phyloP scores from a whole-genome alignment of 2,888 invertebrate genomes.

The Drosophila pseudotakahashii region DNA sequence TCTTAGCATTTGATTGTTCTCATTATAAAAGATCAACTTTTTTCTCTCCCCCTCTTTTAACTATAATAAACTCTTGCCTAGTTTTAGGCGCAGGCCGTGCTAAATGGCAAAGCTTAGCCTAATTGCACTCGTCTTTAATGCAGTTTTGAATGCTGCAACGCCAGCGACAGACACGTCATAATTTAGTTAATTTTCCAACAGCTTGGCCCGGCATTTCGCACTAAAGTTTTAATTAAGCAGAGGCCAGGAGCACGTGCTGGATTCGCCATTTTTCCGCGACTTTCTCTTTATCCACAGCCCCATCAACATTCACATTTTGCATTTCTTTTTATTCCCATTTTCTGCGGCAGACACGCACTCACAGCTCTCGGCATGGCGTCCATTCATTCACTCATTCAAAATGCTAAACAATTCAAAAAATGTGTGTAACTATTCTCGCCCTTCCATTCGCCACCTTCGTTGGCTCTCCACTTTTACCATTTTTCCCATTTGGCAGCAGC shows the following conservation, averaged over 20 bases:
- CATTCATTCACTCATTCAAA: constrained; percentile 40
- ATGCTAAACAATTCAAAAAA: constrained; percentile 71
- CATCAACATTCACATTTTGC: constrained; percentile 9
- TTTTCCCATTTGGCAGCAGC: constrained; percentile 22
- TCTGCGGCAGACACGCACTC: constrained; percentile 42
- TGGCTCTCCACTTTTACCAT: constrained; percentile 1
- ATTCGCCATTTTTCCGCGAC: not conserved
- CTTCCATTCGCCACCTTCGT: constrained; percentile 5
- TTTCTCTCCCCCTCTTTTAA: not conserved
- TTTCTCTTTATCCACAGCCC: not conserved
- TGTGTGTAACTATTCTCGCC: constrained; percentile 50
- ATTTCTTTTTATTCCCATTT: constrained; percentile 29
- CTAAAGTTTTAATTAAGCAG: constrained; percentile 74
- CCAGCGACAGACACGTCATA: constrained; percentile 34
- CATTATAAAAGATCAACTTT: not conserved
- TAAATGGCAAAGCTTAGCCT: constrained; percentile 46
- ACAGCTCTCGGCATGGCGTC: constrained; percentile 28
- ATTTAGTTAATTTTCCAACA: constrained; percentile 75
- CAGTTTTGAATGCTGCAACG: constrained; percentile 35
- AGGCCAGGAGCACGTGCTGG: constrained; percentile 28
- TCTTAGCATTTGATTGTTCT: not conserved
- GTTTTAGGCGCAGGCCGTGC: constrained; percentile 28
- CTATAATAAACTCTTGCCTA: constrained; percentile 17
- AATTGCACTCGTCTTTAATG: constrained; percentile 42
- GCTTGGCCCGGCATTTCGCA: constrained; percentile 67